phyloP scores from a whole-genome alignment of 2,888 invertebrate species.

The Eristalis arbustorum region DNA sequence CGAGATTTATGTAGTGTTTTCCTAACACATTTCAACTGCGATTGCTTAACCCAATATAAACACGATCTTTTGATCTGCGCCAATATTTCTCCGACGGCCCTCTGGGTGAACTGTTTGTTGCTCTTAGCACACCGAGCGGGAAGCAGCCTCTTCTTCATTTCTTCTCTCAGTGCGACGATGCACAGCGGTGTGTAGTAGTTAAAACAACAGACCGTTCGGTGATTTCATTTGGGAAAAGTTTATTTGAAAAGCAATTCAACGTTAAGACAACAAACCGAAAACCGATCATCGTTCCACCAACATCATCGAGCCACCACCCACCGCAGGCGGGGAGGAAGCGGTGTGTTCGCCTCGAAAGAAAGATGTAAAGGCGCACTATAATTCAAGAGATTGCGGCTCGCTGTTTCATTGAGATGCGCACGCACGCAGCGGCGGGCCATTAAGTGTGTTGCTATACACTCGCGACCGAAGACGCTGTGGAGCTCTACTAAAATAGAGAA shows the following conservation, averaged over 20 bases:
- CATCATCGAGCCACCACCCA: background rate
- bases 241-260: conserved; percentile 68
- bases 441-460: conserved; percentile 44
- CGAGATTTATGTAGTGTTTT: conserved; percentile 60
- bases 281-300: conserved; percentile 35
- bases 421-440: conserved; percentile 50
- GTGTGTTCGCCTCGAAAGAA: background rate
- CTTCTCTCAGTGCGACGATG: background rate
- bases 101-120: conserved; percentile 12
- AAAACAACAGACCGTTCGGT: conserved; percentile 52
- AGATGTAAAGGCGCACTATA: background rate
- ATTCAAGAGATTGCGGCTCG: background rate
- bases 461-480: background rate
- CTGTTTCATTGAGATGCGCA: conserved; percentile 51
- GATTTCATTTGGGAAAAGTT: conserved; percentile 59
- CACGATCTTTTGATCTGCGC: conserved; percentile 67
- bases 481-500: conserved; percentile 28
- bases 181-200: conserved; percentile 15
- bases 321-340: background rate
- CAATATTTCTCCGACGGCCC: conserved; percentile 51
- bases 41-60: conserved; percentile 70
- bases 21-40: conserved; percentile 63
- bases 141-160: conserved; percentile 30
- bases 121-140: conserved; percentile 5
- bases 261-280: conserved; percentile 59